Evolutionary conservation across 2,888 invertebrate genomes (phyloP), one percentile per base, ranked within the genome.

Genomic region (Perithous albicinctus): DNA sequence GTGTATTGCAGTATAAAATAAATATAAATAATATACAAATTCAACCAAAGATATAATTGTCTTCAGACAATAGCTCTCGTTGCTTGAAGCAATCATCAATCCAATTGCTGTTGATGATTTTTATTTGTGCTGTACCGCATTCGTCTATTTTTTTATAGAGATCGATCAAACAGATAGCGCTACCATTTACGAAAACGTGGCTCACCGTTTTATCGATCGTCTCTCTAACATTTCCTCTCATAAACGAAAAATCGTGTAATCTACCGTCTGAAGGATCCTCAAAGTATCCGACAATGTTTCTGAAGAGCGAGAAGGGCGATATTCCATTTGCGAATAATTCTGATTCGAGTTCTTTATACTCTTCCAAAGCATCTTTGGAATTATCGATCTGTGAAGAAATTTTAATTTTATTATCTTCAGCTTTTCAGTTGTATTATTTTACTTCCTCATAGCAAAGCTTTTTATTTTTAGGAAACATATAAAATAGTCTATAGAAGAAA

Each of bases 291-390:
- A 85, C 72, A 0, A 88, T 81, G 5, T 86, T 87, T 4, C 90
- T 84, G 66, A 92, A 92, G 12, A 90, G 43, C 2, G 91, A 89
- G 76, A 89, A 90, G 1, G 90, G 86, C 0, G 91, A 90, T 51
- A 79, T 35, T 12, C 77, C 85, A 7, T 66, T 43, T 0, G 85
- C 83, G 73, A 91, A 92, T 20, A 92, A 78, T 76, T 88, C 79
- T n/a, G 83, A 15, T 59, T 92, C 89, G 20, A 92, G 35, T 43
- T 85, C 74, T 38, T 85, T 85, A 76, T 74, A 74, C 26, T 84
- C 32, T 8, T 66, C 43, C 15, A 18, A 15, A 75, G 29, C 12
- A 10, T 86, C 61, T 0, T 32, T 23, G 6, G 80, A 56, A n/a
- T 85, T 74, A 8, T 73, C 32, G 20, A 83, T 61, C 88, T 89